Percentiles rank a stretch among this genome's conserved stretches.
Evolutionary conservation across 2,113 vertebrate species (phyloP).

Genomic region (Elachura formosa): DNA sequence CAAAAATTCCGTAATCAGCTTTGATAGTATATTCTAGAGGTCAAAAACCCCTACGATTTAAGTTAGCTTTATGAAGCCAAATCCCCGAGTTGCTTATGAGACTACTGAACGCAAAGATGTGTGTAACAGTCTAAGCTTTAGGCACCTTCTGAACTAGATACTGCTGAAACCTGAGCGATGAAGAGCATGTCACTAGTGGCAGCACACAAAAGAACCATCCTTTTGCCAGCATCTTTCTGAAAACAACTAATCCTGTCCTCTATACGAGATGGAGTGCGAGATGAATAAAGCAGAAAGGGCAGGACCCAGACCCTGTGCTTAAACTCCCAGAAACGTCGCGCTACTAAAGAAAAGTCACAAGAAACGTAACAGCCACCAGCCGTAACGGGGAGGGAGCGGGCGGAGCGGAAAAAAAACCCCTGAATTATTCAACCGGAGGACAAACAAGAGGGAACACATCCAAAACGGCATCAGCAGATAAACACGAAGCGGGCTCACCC

Average conservation of each 20-base stretch:
- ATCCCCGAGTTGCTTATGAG: neutral
- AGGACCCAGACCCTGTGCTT: neutral
- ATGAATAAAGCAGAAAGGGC: neutral
- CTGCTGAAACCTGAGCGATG: neutral
- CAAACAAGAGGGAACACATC: neutral
- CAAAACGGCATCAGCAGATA: neutral
- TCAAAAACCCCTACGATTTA: neutral
- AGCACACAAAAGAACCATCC: neutral
- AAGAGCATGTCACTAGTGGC: neutral
- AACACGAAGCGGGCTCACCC: neutral
- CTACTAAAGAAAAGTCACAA: neutral
- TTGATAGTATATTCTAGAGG: neutral
- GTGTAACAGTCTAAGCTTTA: neutral
- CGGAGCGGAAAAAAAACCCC: neutral
- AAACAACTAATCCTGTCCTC: neutral
- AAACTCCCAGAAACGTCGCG: neutral
- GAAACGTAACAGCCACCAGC: neutral
- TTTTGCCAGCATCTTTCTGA: neutral
- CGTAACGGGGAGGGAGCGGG: neutral
- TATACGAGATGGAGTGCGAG: fast-evolving
- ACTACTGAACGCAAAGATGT: neutral
- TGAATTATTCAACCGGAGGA: neutral
- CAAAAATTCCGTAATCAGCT: neutral
- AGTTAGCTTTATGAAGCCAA: neutral
- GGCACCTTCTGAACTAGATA: neutral